Conservation (phyloP, 2,113 vertebrate species). For the Dasyornis broadbenti region DNA sequence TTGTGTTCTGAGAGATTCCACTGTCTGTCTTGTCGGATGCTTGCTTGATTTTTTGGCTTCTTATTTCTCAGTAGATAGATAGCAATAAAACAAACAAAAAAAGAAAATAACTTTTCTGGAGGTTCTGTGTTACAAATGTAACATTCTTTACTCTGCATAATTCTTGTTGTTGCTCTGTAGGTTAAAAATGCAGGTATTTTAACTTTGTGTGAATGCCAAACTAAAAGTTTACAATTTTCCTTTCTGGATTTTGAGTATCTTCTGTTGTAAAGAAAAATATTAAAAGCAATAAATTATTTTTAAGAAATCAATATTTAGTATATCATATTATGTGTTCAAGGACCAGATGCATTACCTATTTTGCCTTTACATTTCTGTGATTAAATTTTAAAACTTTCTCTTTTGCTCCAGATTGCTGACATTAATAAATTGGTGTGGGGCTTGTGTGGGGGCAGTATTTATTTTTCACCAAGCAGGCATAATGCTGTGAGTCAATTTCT, state of each 20-base stretch:
- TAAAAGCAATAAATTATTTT: slow-evolving; percentile 99
- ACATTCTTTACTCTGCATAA: slow-evolving; percentile 82
- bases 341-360: slow-evolving; percentile 89
- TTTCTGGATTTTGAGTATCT: slow-evolving; percentile 93
- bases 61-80: slow-evolving; percentile 86
- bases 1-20: slow-evolving; percentile 78
- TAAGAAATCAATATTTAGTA: slow-evolving; percentile 96
- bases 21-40: slow-evolving; percentile 75
- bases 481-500: slow-evolving; percentile 38
- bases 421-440: slow-evolving; percentile 61
- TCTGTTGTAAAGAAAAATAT: slow-evolving; percentile 93
- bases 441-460: slow-evolving; percentile 19
- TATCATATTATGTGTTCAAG: slow-evolving; percentile 93
- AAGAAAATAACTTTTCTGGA: slow-evolving; percentile 81
- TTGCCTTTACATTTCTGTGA: slow-evolving; percentile 82
- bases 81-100: slow-evolving; percentile 86
- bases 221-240: slow-evolving; percentile 98
- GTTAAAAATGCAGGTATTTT: slow-evolving; percentile 84
- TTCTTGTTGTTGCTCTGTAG: slow-evolving; percentile 79
- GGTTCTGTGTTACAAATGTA: slow-evolving; percentile 82
- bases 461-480: slow-evolving; percentile 51
- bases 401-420: slow-evolving; percentile 71
- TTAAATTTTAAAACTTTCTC: slow-evolving; percentile 72
- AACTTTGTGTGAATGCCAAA: slow-evolving; percentile 98
- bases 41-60: slow-evolving; percentile 77